Evolutionary conservation across 2,888 invertebrate species (phyloP), one percentile per base, ranked within the genome.

Genomic region (Drosophila rellima): DNA sequence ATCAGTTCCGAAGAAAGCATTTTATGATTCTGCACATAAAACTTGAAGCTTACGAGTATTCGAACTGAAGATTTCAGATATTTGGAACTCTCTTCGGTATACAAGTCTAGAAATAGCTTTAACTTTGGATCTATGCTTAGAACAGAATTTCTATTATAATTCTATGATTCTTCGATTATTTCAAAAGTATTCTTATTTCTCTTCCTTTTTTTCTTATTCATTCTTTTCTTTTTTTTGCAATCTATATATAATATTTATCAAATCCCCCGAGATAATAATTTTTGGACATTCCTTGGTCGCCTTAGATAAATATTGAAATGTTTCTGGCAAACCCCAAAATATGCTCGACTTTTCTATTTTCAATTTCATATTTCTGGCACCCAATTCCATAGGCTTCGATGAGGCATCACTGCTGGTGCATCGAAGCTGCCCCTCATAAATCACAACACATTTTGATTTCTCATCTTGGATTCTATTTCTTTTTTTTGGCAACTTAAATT

Each of bases 401-500:
- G 47, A n/a, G 61, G 37, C 42, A 56, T 64, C 26, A 63, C 48
- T 29, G 66, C 73, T 74, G 64, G 68, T 87, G 81, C 82, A 81
- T 45, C 48, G 61, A 18, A 52, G 47, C 47, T 54, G 64, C 39
- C 56, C 56, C 29, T 54, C 82, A 86, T 82, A 82, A 82, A 88
- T 82, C 88, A 85, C 71, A 74, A 60, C 59, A 66, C 64, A 87
- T 82, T 70, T 76, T 45, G 37, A 18, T 26, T 61, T 23, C 59
- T 44, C 55, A 48, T 50, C 56, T 33, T 45, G 42, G 10, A 15
- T 39, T 20, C 33, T 26, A 39, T 40, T 62, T 72, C 60, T 69
- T 40, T 52, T 48, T 54, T 78, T 87, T 87, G 82, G 82, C 85
- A 80, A 82, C 77, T 82, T 80, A 63, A 77, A 80, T 74, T 84